Evolutionary conservation across 2,797 vertebrate genomes (phyloP), one percentile per base, ranked within the genome.

Genomic region (Pachyuromys duprasi): DNA sequence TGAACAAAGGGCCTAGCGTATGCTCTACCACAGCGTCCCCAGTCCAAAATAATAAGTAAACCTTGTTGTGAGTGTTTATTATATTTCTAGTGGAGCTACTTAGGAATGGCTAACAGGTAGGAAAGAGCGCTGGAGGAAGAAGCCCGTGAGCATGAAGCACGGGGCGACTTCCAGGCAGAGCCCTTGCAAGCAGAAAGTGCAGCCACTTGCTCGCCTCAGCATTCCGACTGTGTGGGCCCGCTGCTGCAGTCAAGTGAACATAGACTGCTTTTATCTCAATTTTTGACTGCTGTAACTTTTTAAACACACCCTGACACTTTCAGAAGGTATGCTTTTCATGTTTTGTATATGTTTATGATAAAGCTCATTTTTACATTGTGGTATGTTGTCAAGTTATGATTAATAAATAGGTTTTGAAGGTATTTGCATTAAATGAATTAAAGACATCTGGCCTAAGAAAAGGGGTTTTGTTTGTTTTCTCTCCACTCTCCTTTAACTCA

Each of bases 261-360:
- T 42, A 79, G 28, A 53, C 45, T 53, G 26, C 17, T 76, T 76
- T 18, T 5, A 20, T 49, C 49, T 49, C 49, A 11, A 9, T 49
- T 49, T 49, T 49, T 49, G 42, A 67, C 28, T 53, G 63, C 63
- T 3, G 0, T 33, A 39, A 86, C 33, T 70, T 69, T 53, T 55
- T 86, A 86, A 24, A 69, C 70, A 1, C 96, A 89, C 86, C 74
- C 78, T 67, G 72, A 90, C 81, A 6, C 36, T 96, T 96, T 93
- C 22, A 42, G 86, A 95, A 97, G 70, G 8, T n/a, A 62, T 94
- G n/a, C 86, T 96, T 92, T 93, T 89, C 36, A 72, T 94, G 74
- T 53, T 86, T 49, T 49, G 49, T 49, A 11, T 95, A 45, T 39
- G 13, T 90, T 31, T n/a, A 95, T 26, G 62, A 55, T 89, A 86